Evolutionary conservation across 2,888 invertebrate species (phyloP).

Genomic region (Ophioninae sp.): DNA sequence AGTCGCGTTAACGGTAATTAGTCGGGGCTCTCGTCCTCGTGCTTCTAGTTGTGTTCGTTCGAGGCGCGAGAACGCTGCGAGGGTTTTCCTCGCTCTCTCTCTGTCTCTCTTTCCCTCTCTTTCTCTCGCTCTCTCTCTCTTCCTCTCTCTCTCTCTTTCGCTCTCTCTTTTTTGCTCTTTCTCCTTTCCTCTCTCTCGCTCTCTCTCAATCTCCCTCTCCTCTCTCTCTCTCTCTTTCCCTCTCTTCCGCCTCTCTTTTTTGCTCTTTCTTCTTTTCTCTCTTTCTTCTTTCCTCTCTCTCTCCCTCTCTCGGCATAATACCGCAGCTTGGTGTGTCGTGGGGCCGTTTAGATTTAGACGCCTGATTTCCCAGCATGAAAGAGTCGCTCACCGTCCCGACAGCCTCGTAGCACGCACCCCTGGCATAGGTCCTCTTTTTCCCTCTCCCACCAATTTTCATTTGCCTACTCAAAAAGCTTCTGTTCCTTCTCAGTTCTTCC

Average conservation of each 20-base stretch:
- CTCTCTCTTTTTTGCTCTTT: background rate
- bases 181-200: background rate
- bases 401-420: slow-evolving; percentile 57
- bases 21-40: slow-evolving; percentile 67
- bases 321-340: slow-evolving; percentile 70
- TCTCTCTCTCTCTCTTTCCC: slow-evolving; percentile 8
- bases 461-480: slow-evolving; percentile 18
- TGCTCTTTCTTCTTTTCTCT: slow-evolving; percentile 11
- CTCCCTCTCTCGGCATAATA: slow-evolving; percentile 28
- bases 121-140: background rate
- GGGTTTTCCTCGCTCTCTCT: slow-evolving; percentile 31
- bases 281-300: background rate
- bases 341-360: slow-evolving; percentile 78
- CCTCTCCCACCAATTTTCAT: slow-evolving; percentile 21
- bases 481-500: slow-evolving; percentile 15
- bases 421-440: slow-evolving; percentile 65
- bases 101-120: background rate
- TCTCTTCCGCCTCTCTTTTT: background rate
- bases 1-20: slow-evolving; percentile 77
- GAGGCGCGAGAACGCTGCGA: slow-evolving; percentile 60
- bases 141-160: slow-evolving; percentile 4
- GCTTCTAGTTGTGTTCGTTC: slow-evolving; percentile 24
- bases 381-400: slow-evolving; percentile 62
- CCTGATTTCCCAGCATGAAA: slow-evolving; percentile 76
- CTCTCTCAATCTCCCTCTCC: slow-evolving; percentile 1